Evolutionary conservation across 2,797 vertebrate species (phyloP).

Genomic region (Cossypha heuglini): DNA sequence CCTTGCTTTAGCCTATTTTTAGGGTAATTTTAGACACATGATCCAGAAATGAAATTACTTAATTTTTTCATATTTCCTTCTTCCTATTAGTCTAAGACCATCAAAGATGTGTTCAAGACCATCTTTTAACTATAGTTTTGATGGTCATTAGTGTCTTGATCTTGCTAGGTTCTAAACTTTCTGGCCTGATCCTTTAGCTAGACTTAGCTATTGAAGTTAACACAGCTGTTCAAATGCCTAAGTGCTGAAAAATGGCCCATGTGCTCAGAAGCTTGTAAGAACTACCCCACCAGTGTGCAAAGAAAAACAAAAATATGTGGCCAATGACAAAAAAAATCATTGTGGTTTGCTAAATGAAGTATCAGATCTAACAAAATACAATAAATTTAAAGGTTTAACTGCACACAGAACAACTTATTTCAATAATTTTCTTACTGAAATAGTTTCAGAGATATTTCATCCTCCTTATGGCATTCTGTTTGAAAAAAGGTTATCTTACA

Average conservation of each 20-base stretch:
- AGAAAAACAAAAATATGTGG: background rate
- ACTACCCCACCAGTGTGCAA: background rate
- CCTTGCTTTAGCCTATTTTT: background rate
- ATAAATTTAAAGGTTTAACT: background rate
- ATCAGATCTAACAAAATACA: background rate
- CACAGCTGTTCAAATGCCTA: background rate
- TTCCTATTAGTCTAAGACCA: background rate
- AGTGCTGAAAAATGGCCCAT: constrained; percentile 1
- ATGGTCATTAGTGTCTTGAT: background rate
- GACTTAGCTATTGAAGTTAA: background rate
- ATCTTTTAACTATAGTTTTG: background rate
- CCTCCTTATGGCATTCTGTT: background rate
- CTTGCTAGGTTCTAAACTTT: background rate
- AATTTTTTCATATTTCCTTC: background rate
- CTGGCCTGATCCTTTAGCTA: background rate
- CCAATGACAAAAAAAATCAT: background rate
- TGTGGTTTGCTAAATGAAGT: background rate
- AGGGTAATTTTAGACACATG: background rate
- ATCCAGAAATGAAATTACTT: background rate
- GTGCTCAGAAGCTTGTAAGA: background rate
- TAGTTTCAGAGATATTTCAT: background rate
- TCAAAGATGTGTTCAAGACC: background rate
- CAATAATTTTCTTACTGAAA: background rate
- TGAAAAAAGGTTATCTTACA: background rate
- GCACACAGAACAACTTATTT: background rate